Evolutionary conservation across 2,113 vertebrate genomes (phyloP).

Genomic region (Eclectus roratus): DNA sequence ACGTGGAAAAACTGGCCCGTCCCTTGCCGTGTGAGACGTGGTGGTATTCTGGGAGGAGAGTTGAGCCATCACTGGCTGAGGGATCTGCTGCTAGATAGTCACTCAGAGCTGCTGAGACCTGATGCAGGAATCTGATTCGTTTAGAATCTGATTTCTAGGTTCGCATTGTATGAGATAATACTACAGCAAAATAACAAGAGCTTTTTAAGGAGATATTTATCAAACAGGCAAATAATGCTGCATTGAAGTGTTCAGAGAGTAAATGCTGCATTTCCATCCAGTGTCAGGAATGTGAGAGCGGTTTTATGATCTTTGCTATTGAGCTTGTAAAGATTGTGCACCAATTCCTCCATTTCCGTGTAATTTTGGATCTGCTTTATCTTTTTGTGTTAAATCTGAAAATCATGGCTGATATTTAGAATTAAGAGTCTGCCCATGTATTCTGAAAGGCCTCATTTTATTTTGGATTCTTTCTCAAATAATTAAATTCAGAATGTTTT

Average conservation of each 20-base stretch:
- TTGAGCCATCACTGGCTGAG: background rate
- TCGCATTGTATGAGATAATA: background rate
- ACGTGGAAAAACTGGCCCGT: background rate
- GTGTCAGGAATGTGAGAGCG: background rate
- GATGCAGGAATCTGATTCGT: background rate
- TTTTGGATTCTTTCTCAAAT: background rate
- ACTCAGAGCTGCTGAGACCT: background rate
- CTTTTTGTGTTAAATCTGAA: background rate
- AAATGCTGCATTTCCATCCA: background rate
- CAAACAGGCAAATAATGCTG: background rate
- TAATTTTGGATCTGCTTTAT: background rate
- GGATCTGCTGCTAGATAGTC: background rate
- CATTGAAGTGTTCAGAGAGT: background rate
- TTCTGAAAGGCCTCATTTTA: background rate
- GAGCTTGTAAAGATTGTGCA: background rate
- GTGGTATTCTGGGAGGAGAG: background rate
- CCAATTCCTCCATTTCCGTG: background rate
- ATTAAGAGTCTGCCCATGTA: background rate
- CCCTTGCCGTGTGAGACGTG: accelerated
- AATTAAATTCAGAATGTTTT: background rate
- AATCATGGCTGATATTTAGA: background rate
- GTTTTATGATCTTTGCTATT: background rate
- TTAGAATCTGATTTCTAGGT: background rate
- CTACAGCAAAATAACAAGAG: background rate
- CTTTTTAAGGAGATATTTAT: background rate